phyloP scores from a whole-genome alignment of 2,888 invertebrate genomes.

The Pantelozetes paolii region DNA sequence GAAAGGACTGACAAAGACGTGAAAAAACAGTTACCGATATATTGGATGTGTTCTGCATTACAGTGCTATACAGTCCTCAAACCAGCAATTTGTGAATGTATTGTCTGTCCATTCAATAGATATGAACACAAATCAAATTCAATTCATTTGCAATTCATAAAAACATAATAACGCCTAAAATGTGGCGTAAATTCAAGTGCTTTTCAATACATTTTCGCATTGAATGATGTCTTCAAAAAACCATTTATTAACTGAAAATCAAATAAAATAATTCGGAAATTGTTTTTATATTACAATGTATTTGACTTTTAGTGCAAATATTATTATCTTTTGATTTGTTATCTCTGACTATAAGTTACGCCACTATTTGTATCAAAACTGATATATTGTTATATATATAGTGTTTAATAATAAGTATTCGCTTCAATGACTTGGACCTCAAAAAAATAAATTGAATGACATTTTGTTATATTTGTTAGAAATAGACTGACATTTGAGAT shows the following conservation, averaged over 20 bases:
- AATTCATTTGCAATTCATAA: neutral
- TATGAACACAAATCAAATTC: constrained; percentile 1
- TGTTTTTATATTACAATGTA: neutral
- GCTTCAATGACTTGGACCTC: neutral
- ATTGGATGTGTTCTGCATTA: constrained; percentile 1
- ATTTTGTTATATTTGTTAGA: constrained; percentile 20
- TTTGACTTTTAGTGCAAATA: neutral
- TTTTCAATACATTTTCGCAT: too few species aligned
- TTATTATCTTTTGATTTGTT: constrained; percentile 8
- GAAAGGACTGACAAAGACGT: neutral
- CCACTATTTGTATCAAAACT: too few species aligned
- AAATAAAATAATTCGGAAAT: too few species aligned
- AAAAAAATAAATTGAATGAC: constrained; percentile 11
- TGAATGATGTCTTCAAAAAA: too few species aligned
- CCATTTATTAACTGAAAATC: too few species aligned
- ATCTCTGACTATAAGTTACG: neutral
- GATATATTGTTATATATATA: neutral
- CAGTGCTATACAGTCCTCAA: neutral
- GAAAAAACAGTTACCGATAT: constrained; percentile 10
- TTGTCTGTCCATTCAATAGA: neutral
- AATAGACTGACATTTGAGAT: constrained; percentile 27
- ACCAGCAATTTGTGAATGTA: constrained; percentile 29
- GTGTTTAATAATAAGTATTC: constrained; percentile 20
- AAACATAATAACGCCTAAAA: neutral
- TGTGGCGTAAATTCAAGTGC: neutral